Conservation (phyloP, 2,888 invertebrate species). For the Crepidodera aurea region DNA sequence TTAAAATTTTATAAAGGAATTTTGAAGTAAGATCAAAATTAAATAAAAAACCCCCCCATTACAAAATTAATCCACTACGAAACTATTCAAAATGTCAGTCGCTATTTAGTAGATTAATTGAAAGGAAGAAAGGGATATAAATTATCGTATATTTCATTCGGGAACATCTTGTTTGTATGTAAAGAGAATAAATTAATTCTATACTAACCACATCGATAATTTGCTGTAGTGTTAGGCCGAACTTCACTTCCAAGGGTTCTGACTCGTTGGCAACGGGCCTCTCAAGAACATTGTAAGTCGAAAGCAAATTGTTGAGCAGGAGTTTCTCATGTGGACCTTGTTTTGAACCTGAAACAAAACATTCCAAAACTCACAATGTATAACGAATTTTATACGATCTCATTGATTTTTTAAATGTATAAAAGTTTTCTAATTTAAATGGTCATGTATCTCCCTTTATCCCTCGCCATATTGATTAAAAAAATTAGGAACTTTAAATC, state of each 20-base stretch:
- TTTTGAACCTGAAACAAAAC: constrained; percentile 75
- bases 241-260: constrained; percentile 88
- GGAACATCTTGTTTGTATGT: constrained; percentile 5
- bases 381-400: no score
- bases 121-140: background rate
- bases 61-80: no score
- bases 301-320: constrained; percentile 82
- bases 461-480: no score
- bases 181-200: constrained; percentile 8
- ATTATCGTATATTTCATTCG: constrained; percentile 1
- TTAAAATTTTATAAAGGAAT: no score
- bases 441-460: no score
- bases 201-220: constrained; percentile 93
- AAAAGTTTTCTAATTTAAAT: no score
- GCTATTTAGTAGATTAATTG: background rate
- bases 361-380: background rate
- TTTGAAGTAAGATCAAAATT: no score
- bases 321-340: constrained; percentile 91
- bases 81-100: no score
- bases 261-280: constrained; percentile 92
- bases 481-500: no score
- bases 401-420: no score
- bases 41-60: no score
- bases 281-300: constrained; percentile 87
- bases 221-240: constrained; percentile 90